phyloP scores from a whole-genome alignment of 2,113 vertebrate species.

The Bos taurus region ARS-UCD2.0 NC_037335.1:101707001-101707500 shows the following conservation, averaged over 20 bases:
- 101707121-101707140: neutral
- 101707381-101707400: neutral
- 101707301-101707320: neutral
- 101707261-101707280: neutral
- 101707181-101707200: neutral
- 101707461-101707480: neutral
- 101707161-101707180: neutral
- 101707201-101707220: neutral
- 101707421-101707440: neutral
- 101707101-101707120: neutral
- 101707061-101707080: neutral
- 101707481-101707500: neutral
- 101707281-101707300: neutral
- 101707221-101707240: neutral
- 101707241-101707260: neutral
- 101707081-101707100: neutral
- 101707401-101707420: neutral
- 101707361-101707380: neutral
- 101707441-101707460: neutral
- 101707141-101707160: neutral
- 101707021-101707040: slow-evolving; percentile 6
- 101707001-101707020: neutral
- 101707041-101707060: neutral
- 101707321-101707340: neutral
- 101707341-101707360: neutral